phyloP scores from a whole-genome alignment of 2,797 vertebrate genomes.

The Microctenopoma stevenorrisi region DNA sequence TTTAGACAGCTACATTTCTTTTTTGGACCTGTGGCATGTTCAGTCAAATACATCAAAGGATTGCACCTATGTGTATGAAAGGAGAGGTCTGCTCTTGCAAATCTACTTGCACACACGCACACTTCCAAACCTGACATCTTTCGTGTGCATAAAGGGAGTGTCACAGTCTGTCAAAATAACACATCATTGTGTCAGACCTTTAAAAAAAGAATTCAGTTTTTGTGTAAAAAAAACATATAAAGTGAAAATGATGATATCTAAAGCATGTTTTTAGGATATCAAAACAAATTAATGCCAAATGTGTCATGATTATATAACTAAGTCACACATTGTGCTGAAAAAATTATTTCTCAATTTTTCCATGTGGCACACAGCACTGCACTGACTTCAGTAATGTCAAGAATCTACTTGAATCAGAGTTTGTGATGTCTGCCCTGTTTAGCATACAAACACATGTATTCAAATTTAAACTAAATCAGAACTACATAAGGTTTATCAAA shows the following conservation, averaged over 20 bases:
- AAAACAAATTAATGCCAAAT: slow-evolving; percentile 1
- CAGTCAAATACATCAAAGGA: slow-evolving; percentile 43
- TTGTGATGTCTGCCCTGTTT: neutral
- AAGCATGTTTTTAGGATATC: slow-evolving; percentile 22
- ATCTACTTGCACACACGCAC: slow-evolving; percentile 16
- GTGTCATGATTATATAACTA: slow-evolving; percentile 6
- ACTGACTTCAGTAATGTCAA: slow-evolving; percentile 1
- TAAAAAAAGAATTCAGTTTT: slow-evolving; percentile 16
- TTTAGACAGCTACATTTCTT: neutral
- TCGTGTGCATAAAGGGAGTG: slow-evolving; percentile 15
- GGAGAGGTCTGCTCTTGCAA: slow-evolving; percentile 8
- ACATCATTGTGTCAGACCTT: slow-evolving; percentile 30
- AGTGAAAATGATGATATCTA: neutral
- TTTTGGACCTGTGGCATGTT: slow-evolving; percentile 35
- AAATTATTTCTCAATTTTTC: slow-evolving; percentile 7
- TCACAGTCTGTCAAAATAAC: slow-evolving; percentile 49
- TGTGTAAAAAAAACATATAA: neutral
- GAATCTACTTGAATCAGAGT: slow-evolving; percentile 17
- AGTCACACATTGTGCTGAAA: slow-evolving; percentile 17
- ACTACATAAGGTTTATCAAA: slow-evolving; percentile 13
- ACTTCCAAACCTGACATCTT: slow-evolving; percentile 51
- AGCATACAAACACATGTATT: slow-evolving; percentile 6
- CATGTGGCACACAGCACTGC: slow-evolving; percentile 8
- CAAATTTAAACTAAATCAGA: slow-evolving; percentile 3
- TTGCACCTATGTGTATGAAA: slow-evolving; percentile 7